phyloP scores from a whole-genome alignment of 2,113 vertebrate species.

The human (Homo sapiens) region DNA sequence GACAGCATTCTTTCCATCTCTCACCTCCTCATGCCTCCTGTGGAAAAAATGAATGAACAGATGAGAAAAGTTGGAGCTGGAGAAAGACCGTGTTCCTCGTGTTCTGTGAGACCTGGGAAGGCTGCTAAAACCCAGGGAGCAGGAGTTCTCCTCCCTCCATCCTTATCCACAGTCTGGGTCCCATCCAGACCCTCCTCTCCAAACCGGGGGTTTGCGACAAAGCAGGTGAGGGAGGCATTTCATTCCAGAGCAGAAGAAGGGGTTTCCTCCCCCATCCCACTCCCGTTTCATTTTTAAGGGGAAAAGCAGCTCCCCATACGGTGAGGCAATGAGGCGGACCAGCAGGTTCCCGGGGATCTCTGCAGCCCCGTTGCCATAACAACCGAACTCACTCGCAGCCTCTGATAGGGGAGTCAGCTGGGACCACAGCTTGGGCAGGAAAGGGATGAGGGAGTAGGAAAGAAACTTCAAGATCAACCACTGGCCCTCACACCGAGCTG shows the following conservation, averaged over 20 bases:
- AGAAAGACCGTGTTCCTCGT: not conserved
- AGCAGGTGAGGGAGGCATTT: not conserved
- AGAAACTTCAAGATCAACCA: not conserved
- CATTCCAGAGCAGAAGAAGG: not conserved
- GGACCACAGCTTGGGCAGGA: not conserved
- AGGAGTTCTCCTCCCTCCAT: not conserved
- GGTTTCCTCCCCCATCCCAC: not conserved
- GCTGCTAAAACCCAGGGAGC: not conserved
- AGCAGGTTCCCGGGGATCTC: not conserved
- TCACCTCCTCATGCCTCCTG: not conserved
- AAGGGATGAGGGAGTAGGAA: not conserved
- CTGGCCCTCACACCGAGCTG: not conserved
- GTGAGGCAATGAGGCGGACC: not conserved
- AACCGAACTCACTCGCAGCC: constrained; percentile 22
- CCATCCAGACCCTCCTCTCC: not conserved
- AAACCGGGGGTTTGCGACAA: not conserved
- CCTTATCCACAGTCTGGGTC: not conserved
- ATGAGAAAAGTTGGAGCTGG: not conserved
- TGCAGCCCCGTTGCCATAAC: not conserved
- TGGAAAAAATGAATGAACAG: not conserved
- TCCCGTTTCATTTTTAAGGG: not conserved
- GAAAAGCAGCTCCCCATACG: not conserved
- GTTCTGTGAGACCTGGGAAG: not conserved
- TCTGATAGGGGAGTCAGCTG: not conserved
- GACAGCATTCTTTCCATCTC: not conserved